A percentile compares a stretch with the other conserved stretches of the same genome.
These are phyloP conservation scores for Callospermophilus lateralis DNA, from an alignment of 2,113 vertebrate genomes.

Conservation along the genomic window DNA sequence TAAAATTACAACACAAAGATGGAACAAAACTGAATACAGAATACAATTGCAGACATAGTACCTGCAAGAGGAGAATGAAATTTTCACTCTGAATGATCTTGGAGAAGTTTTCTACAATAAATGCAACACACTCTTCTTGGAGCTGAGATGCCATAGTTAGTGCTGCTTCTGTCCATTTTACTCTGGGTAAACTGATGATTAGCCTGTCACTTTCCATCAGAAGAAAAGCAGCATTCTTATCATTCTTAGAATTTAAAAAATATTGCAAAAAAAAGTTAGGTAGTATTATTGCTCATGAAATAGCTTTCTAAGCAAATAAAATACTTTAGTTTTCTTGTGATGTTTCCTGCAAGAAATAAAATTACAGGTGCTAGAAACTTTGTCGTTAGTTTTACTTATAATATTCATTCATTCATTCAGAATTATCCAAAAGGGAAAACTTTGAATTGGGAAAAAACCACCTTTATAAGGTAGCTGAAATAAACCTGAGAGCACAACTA, in stretches of 20 bases:
- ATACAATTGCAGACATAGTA: slow-evolving; percentile 80
- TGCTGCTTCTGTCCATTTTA: slow-evolving; percentile 95
- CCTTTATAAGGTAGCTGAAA: slow-evolving; percentile 39
- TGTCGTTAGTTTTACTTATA: slow-evolving; percentile 17
- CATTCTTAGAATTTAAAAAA: slow-evolving; percentile 88
- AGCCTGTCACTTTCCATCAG: slow-evolving; percentile 94
- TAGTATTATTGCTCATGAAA: slow-evolving; percentile 65
- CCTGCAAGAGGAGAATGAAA: slow-evolving; percentile 92
- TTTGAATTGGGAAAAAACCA: slow-evolving; percentile 10
- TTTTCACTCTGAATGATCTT: slow-evolving; percentile 89
- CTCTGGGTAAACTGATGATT: slow-evolving; percentile 93
- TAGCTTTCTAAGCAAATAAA: slow-evolving; percentile 77
- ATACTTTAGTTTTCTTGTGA: slow-evolving; percentile 70
- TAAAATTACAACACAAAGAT: slow-evolving; percentile 63
- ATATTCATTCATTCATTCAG: slow-evolving; percentile 13
- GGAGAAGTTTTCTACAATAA: slow-evolving; percentile 92
- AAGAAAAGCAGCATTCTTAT: slow-evolving; percentile 91
- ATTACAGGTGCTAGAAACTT: not conserved
- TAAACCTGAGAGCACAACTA: slow-evolving; percentile 45
- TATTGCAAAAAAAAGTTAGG: slow-evolving; percentile 66
- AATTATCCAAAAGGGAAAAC: slow-evolving; percentile 54
- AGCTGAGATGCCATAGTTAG: slow-evolving; percentile 90
- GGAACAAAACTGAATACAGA: not conserved
- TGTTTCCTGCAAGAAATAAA: slow-evolving; percentile 24
- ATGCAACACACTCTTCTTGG: slow-evolving; percentile 91